Base-by-base conservation (phyloP, 2,888 invertebrate species). In the Drosophila gaucha region DNA sequence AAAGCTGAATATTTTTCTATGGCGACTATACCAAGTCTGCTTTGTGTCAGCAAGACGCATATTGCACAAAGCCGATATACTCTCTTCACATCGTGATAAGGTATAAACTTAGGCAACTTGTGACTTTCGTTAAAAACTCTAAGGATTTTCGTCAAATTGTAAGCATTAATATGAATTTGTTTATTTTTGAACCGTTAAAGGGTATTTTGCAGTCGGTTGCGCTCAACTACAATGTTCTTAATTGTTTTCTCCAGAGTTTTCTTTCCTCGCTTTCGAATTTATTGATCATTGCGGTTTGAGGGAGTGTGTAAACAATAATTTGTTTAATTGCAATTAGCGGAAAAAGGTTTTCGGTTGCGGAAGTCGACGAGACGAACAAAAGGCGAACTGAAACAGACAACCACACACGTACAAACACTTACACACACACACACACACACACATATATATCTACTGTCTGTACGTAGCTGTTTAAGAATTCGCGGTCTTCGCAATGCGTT, bases 241-340 rank as follows among this genome's bases (percentile, higher is more conserved):
- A 24, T 24, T 39, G 22, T 8, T 57, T 16, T 33, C 4, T 44
- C 8, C 18, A 35, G 22, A 5, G 30, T 3, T 36, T 41, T n/a
- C 8, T 33, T 8, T 33, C 14, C 24, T 20, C 33, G 33, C 50
- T 30, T 9, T 24, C 36, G 31, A 31, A 26, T 52, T 54, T 60
- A 52, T 68, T 69, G 69, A 60, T 31, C 35, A 52, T 2, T 52
- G 67, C 44, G 69, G 67, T 59, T 47, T 28, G 41, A 43, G 22
- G 18, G 46, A 51, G 71, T 64, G 64, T 56, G 66, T 57, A 83
- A 78, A 83, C 62, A 79, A 83, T 78, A 78, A 75, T 78, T 82
- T 64, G 59, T 82, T 67, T 79, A 78, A 78, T 82, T 78, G 83
- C 78, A 82, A 78, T 78, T 83, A 79, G 76, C 63, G 67, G 60